A percentile compares a stretch with the other conserved stretches of the same genome.
Evolutionary conservation across 2,888 invertebrate species (phyloP).

Genomic region (Caenorhabditis auriculariae): DNA sequence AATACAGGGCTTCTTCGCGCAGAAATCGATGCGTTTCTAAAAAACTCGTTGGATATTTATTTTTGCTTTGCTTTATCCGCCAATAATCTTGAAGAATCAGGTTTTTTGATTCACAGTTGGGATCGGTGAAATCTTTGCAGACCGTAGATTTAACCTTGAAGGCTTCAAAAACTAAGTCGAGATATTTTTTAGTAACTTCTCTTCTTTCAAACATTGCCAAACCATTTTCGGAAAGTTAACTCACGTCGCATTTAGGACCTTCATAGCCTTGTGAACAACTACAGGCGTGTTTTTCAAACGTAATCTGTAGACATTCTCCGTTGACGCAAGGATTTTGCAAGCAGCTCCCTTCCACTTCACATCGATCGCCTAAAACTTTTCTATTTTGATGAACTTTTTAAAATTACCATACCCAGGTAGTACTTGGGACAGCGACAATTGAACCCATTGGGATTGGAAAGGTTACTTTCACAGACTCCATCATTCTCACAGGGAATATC

Average conservation of each 20-base stretch:
- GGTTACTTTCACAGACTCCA: slow-evolving; percentile 74
- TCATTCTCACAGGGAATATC: slow-evolving; percentile 77
- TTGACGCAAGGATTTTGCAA: slow-evolving; percentile 39
- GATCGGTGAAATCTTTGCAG: too few species aligned
- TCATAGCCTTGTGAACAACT: slow-evolving; percentile 44
- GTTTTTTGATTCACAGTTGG: too few species aligned
- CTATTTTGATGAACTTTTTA: neutral
- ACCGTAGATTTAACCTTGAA: too few species aligned
- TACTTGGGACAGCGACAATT: slow-evolving; percentile 48
- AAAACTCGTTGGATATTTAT: too few species aligned
- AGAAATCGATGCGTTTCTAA: slow-evolving; percentile 54
- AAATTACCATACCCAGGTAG: slow-evolving; percentile 34
- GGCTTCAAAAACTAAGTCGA: too few species aligned
- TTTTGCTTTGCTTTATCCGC: too few species aligned
- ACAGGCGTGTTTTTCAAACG: slow-evolving; percentile 41
- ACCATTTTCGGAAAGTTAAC: slow-evolving; percentile 1
- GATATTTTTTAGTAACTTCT: too few species aligned
- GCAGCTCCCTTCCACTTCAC: slow-evolving; percentile 49
- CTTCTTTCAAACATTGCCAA: neutral
- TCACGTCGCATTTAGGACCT: slow-evolving; percentile 41
- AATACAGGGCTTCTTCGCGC: slow-evolving; percentile 44
- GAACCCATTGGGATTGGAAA: slow-evolving; percentile 23
- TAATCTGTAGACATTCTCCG: slow-evolving; percentile 46
- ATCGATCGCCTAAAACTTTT: slow-evolving; percentile 29
- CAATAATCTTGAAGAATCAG: too few species aligned